Base-by-base conservation (phyloP, 2,113 vertebrate species). In the Bubo bubo region DNA sequence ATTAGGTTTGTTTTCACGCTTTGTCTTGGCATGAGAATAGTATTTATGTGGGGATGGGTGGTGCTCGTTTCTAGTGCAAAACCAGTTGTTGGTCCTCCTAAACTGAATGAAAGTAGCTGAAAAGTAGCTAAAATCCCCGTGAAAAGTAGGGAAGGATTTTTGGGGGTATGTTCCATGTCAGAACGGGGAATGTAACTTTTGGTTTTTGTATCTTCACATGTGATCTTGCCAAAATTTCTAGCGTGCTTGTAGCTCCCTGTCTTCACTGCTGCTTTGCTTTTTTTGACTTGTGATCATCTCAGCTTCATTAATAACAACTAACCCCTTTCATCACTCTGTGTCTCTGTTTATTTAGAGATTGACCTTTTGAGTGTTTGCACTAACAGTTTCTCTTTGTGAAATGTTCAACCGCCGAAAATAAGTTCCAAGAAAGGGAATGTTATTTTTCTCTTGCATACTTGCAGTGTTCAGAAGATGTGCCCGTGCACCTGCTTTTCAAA, bases 341-440 rank as follows among this genome's bases (percentile, higher is more conserved):
- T 62, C 53, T 74, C 60, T 95, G 79, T 95, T 96, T 97, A 95
- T 95, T 96, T 96, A 94, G 80, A 85, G 84, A 49, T 64, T 95
- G 97, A 96, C 94, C 93, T 97, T 97, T 97, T 68, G 91, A 95
- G 83, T 87, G 49, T 95, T 95, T 87, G 83, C 83, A 90, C 88
- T 94, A 93, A 92, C 76, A 95, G 96, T 91, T 97, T 97, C 86
- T 89, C 88, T 91, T 89, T 97, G 96, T 95, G 94, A 97, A 96
- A 81, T 71, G 64, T 94, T 97, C 91, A 95, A 16, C 60, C 0
- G 0, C 80, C 4, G 7, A 97, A 95, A 97, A 95, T 79, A 93
- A 96, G 86, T 92, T 96, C 94, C 97, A 94, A 89, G 86, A 91
- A 96, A 95, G 93, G 94, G 88, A 96, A 95, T 93, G 94, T 91